These are phyloP conservation scores for Lophius piscatorius DNA, from an alignment of 2,113 vertebrate genomes.

Conservation along the genomic window DNA sequence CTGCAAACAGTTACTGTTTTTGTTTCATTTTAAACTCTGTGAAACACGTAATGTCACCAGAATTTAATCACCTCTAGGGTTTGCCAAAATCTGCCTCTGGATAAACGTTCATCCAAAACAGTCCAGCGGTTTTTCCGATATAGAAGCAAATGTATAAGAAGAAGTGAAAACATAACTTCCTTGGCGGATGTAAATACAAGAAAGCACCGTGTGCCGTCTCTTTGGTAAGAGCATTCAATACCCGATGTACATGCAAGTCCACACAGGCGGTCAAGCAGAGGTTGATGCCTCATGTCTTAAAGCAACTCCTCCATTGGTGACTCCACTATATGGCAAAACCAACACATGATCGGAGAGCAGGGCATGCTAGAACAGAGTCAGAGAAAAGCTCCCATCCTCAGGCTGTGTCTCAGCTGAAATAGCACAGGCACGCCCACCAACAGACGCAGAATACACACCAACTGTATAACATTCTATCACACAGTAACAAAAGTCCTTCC, in stretches of 20 bases:
- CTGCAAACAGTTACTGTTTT: too few species aligned
- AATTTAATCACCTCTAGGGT: too few species aligned
- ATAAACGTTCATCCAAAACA: too few species aligned
- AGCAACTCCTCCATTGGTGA: background rate
- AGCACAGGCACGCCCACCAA: slow-evolving; percentile 67
- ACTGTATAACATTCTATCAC: slow-evolving; percentile 45
- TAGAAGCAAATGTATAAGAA: too few species aligned
- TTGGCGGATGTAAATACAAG: too few species aligned
- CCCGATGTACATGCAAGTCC: slow-evolving; percentile 28
- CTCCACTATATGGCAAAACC: slow-evolving; percentile 39
- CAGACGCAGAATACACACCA: slow-evolving; percentile 35
- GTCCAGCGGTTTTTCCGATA: too few species aligned
- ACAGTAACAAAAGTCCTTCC: background rate
- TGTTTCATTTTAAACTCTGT: too few species aligned
- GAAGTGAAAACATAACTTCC: too few species aligned
- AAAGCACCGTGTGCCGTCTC: too few species aligned
- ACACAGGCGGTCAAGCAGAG: slow-evolving; percentile 18
- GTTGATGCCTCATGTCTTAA: slow-evolving; percentile 22
- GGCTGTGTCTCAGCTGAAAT: slow-evolving; percentile 62
- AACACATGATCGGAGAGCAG: slow-evolving; percentile 48
- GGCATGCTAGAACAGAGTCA: slow-evolving; percentile 63
- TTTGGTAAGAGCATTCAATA: slow-evolving; percentile 3
- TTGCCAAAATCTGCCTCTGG: too few species aligned
- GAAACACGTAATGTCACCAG: too few species aligned
- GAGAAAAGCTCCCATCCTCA: slow-evolving; percentile 52